phyloP scores from a whole-genome alignment of 2,888 invertebrate genomes.

The Trissolcus brochymenae region DNA sequence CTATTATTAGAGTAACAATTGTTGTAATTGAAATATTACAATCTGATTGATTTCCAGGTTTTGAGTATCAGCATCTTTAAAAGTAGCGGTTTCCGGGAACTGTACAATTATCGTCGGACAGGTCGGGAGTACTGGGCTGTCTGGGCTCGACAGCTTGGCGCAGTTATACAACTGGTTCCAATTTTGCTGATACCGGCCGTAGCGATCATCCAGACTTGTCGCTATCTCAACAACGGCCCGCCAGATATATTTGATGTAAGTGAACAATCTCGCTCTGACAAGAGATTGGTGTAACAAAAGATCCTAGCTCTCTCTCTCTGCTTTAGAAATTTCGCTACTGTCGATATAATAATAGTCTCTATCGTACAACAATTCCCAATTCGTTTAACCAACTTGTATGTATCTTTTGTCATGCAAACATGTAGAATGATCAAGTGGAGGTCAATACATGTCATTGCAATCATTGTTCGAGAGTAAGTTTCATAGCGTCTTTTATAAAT shows the following conservation, averaged over 20 bases:
- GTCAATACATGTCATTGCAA: slow-evolving; percentile 73
- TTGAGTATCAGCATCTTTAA: slow-evolving; percentile 85
- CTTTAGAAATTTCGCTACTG: slow-evolving; percentile 49
- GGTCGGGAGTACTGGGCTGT: slow-evolving; percentile 86
- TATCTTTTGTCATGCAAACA: slow-evolving; percentile 62
- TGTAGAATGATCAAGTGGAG: slow-evolving; percentile 72
- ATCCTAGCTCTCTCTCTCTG: not conserved
- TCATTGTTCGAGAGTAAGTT: slow-evolving; percentile 75
- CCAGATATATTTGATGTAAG: slow-evolving; percentile 91
- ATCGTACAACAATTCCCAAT: slow-evolving; percentile 37
- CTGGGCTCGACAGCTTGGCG: slow-evolving; percentile 88
- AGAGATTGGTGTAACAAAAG: not conserved
- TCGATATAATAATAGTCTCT: slow-evolving; percentile 24
- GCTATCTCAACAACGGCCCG: slow-evolving; percentile 89
- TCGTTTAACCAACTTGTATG: slow-evolving; percentile 58
- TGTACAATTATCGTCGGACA: slow-evolving; percentile 82
- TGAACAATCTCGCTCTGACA: slow-evolving; percentile 44
- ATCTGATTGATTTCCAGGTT: slow-evolving; percentile 75
- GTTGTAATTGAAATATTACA: not conserved
- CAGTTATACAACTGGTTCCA: slow-evolving; percentile 84
- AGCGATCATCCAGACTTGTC: slow-evolving; percentile 84
- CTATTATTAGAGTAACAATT: not conserved
- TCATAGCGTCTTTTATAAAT: slow-evolving; percentile 12
- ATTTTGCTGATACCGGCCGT: slow-evolving; percentile 85
- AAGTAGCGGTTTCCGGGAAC: slow-evolving; percentile 82